Evolutionary conservation across 1,140 invertebrate genomes (phyloP), one percentile per base, ranked within the genome.

Genomic region (Plodia interpunctella): DNA sequence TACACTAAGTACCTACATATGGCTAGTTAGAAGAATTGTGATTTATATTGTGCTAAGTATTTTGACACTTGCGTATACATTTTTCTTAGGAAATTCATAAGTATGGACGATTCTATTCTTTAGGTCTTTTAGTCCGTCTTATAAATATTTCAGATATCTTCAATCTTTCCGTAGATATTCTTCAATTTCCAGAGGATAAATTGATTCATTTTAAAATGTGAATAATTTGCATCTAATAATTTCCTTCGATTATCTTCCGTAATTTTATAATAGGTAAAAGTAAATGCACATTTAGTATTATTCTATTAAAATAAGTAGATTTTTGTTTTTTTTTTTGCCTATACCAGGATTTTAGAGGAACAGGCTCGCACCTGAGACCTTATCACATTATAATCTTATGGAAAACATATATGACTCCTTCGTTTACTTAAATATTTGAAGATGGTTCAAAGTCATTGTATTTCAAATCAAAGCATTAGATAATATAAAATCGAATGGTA

Each of bases 1-100:
- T 77, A 75, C 72, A 78, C 55, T 66, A 62, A 60, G 72, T 75
- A 78, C 70, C 74, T n/a, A n/a, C n/a, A n/a, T 70, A 68, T 30
- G 54, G 64, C 65, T 71, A 70, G 65, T 68, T 68, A 66, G 58
- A 62, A 49, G 55, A 59, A 65, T 64, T 71, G 67, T 70, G 64
- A 68, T 72, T 72, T 32, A 32, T 32, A 32, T 32, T 32, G 30
- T 32, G 11, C 30, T 62, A 57, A 54, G 60, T 17, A 62, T 58
- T 60, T 52, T 63, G 65, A 58, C 62, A 69, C 60, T 54, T 55
- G 44, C 55, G 60, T 66, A 63, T 63, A 63, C 59, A 30, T 55
- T 55, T 54, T 53, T 60, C 61, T 59, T 44, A 50, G 54, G 57
- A 60, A 68, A 38, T 49, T 59, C 57, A 65, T 56, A 63, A 68